Evolutionary conservation across 2,888 invertebrate genomes (phyloP).

Genomic region (Nomada ruficornis): DNA sequence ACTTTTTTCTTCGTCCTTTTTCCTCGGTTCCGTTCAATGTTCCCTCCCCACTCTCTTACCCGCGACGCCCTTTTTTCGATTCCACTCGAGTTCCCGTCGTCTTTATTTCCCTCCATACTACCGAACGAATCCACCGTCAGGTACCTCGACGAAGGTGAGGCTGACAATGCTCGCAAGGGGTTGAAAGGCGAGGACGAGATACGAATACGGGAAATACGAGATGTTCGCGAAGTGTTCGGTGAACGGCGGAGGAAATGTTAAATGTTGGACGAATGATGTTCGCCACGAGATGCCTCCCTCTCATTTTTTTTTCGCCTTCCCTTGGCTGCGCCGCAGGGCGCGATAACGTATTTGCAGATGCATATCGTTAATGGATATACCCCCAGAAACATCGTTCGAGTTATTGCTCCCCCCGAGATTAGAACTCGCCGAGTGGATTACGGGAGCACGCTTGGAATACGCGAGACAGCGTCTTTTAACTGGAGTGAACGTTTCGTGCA

Average conservation of each 20-base stretch:
- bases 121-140: conserved; percentile 46
- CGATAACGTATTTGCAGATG: conserved; percentile 11
- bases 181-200: conserved; percentile 26
- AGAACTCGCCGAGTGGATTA: conserved; percentile 7
- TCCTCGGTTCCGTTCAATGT: conserved; percentile 34
- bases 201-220: conserved; percentile 13
- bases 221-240: neutral
- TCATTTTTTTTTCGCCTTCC: neutral
- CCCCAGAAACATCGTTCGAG: neutral
- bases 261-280: neutral
- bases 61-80: conserved; percentile 53
- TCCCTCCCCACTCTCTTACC: conserved; percentile 58
- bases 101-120: conserved; percentile 32
- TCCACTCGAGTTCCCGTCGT: conserved; percentile 42
- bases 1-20: neutral
- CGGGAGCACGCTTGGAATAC: neutral
- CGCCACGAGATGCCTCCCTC: neutral
- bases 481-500: neutral
- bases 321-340: neutral
- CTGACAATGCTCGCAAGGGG: conserved; percentile 9
- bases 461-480: conserved; percentile 1
- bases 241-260: neutral
- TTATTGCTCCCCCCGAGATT: conserved; percentile 4
- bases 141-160: conserved; percentile 41
- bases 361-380: neutral